These are phyloP conservation scores for Drosophila equinoxialis DNA, from an alignment of 1,140 invertebrate species.

Conservation along the genomic window DNA sequence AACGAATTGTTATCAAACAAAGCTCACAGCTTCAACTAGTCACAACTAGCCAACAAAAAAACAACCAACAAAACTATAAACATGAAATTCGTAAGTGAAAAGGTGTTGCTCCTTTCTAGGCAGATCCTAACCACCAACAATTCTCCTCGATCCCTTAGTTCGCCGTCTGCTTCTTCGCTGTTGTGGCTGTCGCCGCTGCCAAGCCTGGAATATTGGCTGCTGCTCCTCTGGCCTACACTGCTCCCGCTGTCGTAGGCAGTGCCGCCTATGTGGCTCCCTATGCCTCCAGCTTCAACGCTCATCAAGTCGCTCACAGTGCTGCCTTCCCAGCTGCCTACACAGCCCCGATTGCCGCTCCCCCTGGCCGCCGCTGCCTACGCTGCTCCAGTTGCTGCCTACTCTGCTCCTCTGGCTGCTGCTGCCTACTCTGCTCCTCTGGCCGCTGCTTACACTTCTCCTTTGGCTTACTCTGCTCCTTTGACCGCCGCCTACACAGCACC, in stretches of 20 bases:
- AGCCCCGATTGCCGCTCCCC: conserved; percentile 70
- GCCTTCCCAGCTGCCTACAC: conserved; percentile 69
- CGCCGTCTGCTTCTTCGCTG: conserved; percentile 75
- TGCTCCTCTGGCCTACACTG: conserved; percentile 82
- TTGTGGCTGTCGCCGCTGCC: conserved; percentile 69
- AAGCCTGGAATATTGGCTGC: conserved; percentile 63
- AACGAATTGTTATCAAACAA: conserved; percentile 52
- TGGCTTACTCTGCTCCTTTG: conserved; percentile 32
- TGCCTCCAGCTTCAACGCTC: conserved; percentile 65
- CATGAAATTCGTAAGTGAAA: conserved; percentile 78
- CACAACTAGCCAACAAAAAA: conserved; percentile 35
- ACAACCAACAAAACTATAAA: conserved; percentile 52
- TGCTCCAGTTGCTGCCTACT: conserved; percentile 34
- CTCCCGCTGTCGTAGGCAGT: conserved; percentile 74
- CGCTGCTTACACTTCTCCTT: neutral
- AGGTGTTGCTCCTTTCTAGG: neutral
- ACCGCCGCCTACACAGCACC: conserved; percentile 52
- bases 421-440: conserved; percentile 34
- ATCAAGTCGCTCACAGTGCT: conserved; percentile 56
- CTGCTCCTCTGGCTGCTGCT: conserved; percentile 34
- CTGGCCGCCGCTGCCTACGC: conserved; percentile 64
- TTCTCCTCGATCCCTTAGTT: conserved; percentile 37
- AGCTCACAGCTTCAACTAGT: conserved; percentile 63
- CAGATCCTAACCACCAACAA: neutral
- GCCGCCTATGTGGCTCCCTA: conserved; percentile 84